Percentiles rank a stretch among this genome's conserved stretches.
Conservation (phyloP, 2,113 vertebrate species). For the Mastomys natalensis region DNA sequence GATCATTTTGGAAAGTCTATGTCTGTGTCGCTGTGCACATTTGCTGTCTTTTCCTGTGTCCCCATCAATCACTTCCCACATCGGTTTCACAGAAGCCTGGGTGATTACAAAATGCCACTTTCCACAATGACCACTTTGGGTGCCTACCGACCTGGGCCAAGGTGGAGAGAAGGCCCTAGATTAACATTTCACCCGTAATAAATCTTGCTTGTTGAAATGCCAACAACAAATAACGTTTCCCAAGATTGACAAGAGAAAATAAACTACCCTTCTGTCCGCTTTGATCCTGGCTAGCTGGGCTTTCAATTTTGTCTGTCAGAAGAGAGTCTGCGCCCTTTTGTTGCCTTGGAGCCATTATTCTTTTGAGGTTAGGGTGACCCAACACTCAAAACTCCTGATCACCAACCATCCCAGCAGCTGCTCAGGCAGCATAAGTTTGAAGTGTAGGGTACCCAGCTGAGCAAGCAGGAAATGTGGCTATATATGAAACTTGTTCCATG, state of each 20-base stretch:
- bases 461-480: not conserved
- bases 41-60: slow-evolving; percentile 43
- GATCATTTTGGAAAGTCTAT: not conserved
- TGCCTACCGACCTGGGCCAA: slow-evolving; percentile 78
- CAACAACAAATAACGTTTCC: slow-evolving; percentile 57
- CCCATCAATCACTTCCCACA: slow-evolving; percentile 71
- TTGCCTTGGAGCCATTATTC: not conserved
- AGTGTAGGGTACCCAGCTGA: not conserved
- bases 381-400: not conserved
- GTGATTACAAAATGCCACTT: slow-evolving; percentile 65
- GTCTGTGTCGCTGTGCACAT: not conserved
- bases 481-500: not conserved
- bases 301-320: slow-evolving; percentile 32
- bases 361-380: not conserved
- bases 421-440: not conserved
- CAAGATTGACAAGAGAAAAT: slow-evolving; percentile 70
- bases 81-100: slow-evolving; percentile 58
- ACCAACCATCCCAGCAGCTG: not conserved
- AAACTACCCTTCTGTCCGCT: slow-evolving; percentile 7
- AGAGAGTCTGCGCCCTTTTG: not conserved
- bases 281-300: not conserved
- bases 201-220: slow-evolving; percentile 76
- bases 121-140: slow-evolving; percentile 69
- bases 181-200: slow-evolving; percentile 77
- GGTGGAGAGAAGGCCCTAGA: slow-evolving; percentile 69